Evolutionary conservation across 2,797 vertebrate genomes (phyloP), one percentile per base, ranked within the genome.

Genomic region (Psittacula echo): DNA sequence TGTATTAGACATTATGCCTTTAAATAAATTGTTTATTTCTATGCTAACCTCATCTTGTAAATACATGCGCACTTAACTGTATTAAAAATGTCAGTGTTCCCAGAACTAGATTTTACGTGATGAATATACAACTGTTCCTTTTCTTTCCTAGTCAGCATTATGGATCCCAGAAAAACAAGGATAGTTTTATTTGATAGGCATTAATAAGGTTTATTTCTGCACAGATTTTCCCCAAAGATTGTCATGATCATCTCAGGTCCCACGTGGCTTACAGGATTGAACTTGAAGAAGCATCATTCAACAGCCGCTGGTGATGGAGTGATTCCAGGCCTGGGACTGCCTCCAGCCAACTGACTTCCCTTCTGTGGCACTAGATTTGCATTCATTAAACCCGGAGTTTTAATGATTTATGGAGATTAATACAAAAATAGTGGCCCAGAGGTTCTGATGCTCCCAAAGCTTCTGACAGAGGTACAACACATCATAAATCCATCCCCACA

Each of bases 401-500:
- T 93, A 87, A 95, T 75, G 81, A 95, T 85, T 94, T 83, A 94
- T 58, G 61, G 67, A 83, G 39, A 89, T 87, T 83, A 71, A 83
- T 80, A 41, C 56, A 62, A 72, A 93, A 87, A 80, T 7, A 30
- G 65, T 41, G 60, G 56, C 72, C 42, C 58, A 68, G 89, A 89
- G 88, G 65, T 89, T 44, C 93, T 80, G 88, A 85, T 42, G 17
- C 45, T 94, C 72, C 73, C 68, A 82, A 71, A 89, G 76, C 91
- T 90, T 72, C 76, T 94, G 90, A 86, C 58, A 85, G 82, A 81
- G 68, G 68, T 42, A 47, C 23, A 72, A 54, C 45, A 30, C 53
- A 72, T 45, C 77, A 42, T 68, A 89, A 95, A 95, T 88, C 73
- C 85, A 81, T n/a, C 30, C 34, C 0, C 1, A 34, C 44, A 80